Base-by-base conservation (phyloP, 2,888 invertebrate genomes). In the Temnothorax unifasciatus region DNA sequence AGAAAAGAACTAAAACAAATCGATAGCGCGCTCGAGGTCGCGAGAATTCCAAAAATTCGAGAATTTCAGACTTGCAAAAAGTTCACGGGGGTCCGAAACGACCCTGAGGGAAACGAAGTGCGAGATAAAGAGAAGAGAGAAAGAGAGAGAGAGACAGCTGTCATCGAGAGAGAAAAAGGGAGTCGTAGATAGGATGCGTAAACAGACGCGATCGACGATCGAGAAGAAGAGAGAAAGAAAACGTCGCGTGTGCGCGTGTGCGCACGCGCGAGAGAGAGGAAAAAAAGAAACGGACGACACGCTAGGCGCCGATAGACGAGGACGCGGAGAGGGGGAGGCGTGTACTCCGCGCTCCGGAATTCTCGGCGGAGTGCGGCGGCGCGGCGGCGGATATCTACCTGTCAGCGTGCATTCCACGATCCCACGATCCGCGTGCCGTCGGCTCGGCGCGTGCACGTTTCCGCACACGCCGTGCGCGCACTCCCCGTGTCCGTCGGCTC, bases 351-450 rank as follows among this genome's bases (percentile, higher is more conserved):
- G 87, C 87, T 89, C 87, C 82, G 76, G 89, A 88, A 47, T 29
- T 47, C 44, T 66, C 25, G 89, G 87, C 85, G 88, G 34, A 91
- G 90, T 88, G 93, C 92, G 91, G 90, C 91, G 92, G 92, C 92
- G 92, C 90, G 87, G 92, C 90, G 87, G 89, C 86, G 88, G 89
- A 86, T 69, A 91, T 86, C 88, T 93, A 93, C 94, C 93, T 93
- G 93, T 93, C 93, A 93, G 93, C 92, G 92, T 92, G 91, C 93
- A 93, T 94, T 94, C 92, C 94, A 93, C 92, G 87, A 90, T 92
- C 88, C 90, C 91, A 91, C 91, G 89, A 85, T 68, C 66, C 66
- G 66, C 87, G 87, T 86, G 85, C 82, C 81, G 83, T 29, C 69
- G 74, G 59, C 74, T 64, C 71, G 41, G 71, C 83, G 76, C 76